A percentile compares a stretch with the other conserved stretches of the same genome.
Evolutionary conservation across 2,797 vertebrate species (phyloP).

Genomic region (Gephyroberyx darwinii): DNA sequence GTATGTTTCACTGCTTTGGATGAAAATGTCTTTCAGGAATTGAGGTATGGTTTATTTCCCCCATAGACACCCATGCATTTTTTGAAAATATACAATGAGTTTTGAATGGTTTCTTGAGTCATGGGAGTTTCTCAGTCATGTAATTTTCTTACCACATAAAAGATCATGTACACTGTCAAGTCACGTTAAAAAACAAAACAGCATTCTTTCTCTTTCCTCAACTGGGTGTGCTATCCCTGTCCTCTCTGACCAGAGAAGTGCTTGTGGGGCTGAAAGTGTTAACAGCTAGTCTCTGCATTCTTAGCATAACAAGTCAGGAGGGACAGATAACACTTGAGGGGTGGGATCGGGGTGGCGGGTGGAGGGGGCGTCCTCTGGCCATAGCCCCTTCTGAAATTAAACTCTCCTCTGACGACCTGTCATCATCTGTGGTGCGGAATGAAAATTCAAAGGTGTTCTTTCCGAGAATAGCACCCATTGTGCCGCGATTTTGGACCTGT

Average conservation of each 20-base stretch:
- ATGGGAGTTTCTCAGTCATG: background rate
- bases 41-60: background rate
- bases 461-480: slow-evolving; percentile 81
- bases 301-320: slow-evolving; percentile 48
- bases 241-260: slow-evolving; percentile 13
- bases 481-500: slow-evolving; percentile 66
- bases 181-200: background rate
- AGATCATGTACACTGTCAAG: background rate
- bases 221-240: slow-evolving; percentile 13
- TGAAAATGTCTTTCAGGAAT: background rate
- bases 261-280: slow-evolving; percentile 6
- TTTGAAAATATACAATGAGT: slow-evolving; percentile 17
- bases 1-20: no score
- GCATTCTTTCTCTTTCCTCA: background rate
- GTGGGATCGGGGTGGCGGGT: slow-evolving; percentile 27
- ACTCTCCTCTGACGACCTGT: slow-evolving; percentile 70
- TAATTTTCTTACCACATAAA: background rate
- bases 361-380: slow-evolving; percentile 59
- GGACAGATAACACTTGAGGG: slow-evolving; percentile 53
- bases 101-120: slow-evolving; percentile 5
- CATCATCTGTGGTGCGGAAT: slow-evolving; percentile 65
- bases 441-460: slow-evolving; percentile 70
- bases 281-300: slow-evolving; percentile 50
- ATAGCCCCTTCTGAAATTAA: slow-evolving; percentile 68
- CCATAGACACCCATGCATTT: background rate